Evolutionary conservation across 2,888 invertebrate species (phyloP), one percentile per base, ranked within the genome.

Genomic region (Nowickia ferox): DNA sequence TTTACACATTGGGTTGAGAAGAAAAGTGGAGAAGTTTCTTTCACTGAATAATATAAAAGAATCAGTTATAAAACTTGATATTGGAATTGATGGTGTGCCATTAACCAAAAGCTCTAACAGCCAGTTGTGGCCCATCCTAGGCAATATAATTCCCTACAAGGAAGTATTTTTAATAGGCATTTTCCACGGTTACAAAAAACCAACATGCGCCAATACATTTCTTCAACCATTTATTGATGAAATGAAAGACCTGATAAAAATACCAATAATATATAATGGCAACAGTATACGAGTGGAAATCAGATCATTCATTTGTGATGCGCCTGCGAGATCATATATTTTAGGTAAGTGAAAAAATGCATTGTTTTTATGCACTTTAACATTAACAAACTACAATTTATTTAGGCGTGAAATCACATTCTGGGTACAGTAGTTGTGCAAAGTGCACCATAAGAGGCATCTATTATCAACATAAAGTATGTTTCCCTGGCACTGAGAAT

Each of bases 41-140:
- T n/a, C 77, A 65, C 10, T 57, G 13, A 77, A 77, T 77, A 77
- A 51, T 42, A 61, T 76, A 76, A 76, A 76, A 76, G 76, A 76
- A 11, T 13, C 76, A 76, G 13, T 76, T 15, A 15, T 78, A 11
- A 78, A 78, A 78, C 9, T 68, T 78, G 78, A 68, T 78, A 59
- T 68, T 55, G 66, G 68, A 65, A 48, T 48, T 48, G 48, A 48
- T 48, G 48, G 48, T 48, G 48, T 48, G 48, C 48, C 48, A 48
- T 48, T 48, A 48, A 48, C 48, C 48, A 48, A 48, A 48, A 48
- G 17, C 48, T 48, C 48, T 48, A 48, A 48, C 48, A 48, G 48
- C 48, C 48, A 48, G 48, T n/a, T 17, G 48, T 17, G 48, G 17
- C 48, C 2, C 4, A 2, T 4, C 4, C 2, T 30, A 30, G 4